phyloP scores from a whole-genome alignment of 1,140 invertebrate species.

The Armadillidium nasatum region DNA sequence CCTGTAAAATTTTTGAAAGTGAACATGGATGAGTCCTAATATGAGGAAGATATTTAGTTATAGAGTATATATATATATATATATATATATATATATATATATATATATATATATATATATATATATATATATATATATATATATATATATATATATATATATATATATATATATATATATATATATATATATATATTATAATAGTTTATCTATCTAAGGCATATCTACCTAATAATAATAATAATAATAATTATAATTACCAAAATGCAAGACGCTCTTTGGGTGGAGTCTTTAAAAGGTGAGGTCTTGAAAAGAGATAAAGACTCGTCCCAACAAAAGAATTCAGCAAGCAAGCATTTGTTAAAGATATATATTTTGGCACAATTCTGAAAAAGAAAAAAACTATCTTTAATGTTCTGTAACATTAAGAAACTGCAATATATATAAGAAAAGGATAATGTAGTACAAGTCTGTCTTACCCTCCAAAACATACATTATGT shows the following conservation, averaged over 20 bases:
- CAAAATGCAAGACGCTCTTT: slow-evolving; percentile 54
- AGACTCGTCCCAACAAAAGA: slow-evolving; percentile 59
- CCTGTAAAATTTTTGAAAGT: no score
- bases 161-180: background rate
- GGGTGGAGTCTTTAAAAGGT: slow-evolving; percentile 52
- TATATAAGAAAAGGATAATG: no score
- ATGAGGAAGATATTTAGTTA: no score
- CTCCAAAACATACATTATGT: no score
- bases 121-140: background rate
- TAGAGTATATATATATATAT: no score
- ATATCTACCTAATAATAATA: no score
- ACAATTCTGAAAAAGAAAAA: slow-evolving; percentile 26
- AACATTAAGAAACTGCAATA: no score
- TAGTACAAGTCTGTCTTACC: no score
- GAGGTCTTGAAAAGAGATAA: slow-evolving; percentile 61
- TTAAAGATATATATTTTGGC: slow-evolving; percentile 47
- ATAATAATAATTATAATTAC: slow-evolving; percentile 51
- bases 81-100: no score
- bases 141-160: background rate
- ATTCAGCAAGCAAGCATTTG: slow-evolving; percentile 57
- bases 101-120: background rate
- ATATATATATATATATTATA: background rate
- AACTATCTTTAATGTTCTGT: no score
- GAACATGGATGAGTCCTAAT: no score
- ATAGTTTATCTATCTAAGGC: background rate